A percentile compares a stretch with the other conserved stretches of the same genome.
Evolutionary conservation across 1,140 invertebrate species (phyloP).

Genomic region (Cydia pomonella): DNA sequence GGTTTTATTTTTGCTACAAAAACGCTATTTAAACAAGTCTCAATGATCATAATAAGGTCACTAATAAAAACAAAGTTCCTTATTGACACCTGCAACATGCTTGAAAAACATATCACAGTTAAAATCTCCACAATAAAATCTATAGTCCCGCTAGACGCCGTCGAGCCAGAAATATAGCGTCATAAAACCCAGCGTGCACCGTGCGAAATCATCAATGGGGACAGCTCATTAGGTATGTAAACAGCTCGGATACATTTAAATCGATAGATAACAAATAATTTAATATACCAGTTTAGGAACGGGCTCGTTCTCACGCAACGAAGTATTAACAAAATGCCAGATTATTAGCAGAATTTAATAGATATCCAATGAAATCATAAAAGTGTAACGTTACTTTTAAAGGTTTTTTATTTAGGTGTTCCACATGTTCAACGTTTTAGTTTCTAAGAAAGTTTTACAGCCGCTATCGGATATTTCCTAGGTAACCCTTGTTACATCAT

Average conservation of each 20-base stretch:
- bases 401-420: too few relatives aligned
- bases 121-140: neutral
- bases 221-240: constrained; percentile 30
- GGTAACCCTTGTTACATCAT: too few relatives aligned
- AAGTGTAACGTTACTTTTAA: too few relatives aligned
- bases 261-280: constrained; percentile 25
- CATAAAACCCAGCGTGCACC: constrained; percentile 11
- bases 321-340: neutral
- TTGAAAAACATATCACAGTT: neutral
- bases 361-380: neutral
- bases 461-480: too few relatives aligned
- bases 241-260: constrained; percentile 28
- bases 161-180: neutral
- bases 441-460: too few relatives aligned
- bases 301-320: neutral
- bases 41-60: too few relatives aligned
- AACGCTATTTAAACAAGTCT: too few relatives aligned
- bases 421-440: too few relatives aligned
- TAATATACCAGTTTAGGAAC: constrained; percentile 9
- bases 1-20: too few relatives aligned
- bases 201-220: constrained; percentile 23
- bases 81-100: too few relatives aligned
- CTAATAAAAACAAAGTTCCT: too few relatives aligned
- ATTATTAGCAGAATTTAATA: neutral
- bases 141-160: neutral